Evolutionary conservation across 2,113 vertebrate species (phyloP), one percentile per base, ranked within the genome.

Genomic region (Proterorhinus semilunaris): DNA sequence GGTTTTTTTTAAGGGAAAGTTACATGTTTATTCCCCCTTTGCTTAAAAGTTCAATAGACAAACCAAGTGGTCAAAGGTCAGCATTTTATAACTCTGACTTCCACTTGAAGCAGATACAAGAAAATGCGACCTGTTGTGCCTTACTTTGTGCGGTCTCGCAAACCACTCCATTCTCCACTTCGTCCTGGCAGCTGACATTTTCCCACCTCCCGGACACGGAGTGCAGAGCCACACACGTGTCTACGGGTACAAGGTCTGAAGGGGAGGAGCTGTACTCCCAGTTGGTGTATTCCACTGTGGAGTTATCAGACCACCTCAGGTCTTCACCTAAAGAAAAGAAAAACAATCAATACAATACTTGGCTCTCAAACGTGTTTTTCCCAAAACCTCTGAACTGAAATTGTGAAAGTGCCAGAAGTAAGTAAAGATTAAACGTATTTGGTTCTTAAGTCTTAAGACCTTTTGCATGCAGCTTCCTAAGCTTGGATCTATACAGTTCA

Each of bases 161-260:
- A 48, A 96, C 73, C 47, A 94, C 91, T 45, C 92, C 94, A 1
- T 91, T 91, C 86, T 94, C 90, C 2, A 80, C 71, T 6, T 92
- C 82, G 0, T 92, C 62, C 27, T 83, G 65, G 77, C 95, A 97
- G 71, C 92, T 92, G 72, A 93, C 88, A 13, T 89, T 91, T 77
- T 88, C 90, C 96, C 96, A 97, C 77, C 82, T 87, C 13, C 95
- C 94, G 0, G 94, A 93, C 74, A 64, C 72, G 54, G 84, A 90
- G 62, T 94, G 87, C 82, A 97, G 84, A 55, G 87, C 84, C 46
- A 85, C 93, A 76, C 96, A 97, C 0, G 88, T 94, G 53, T 96
- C 92, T 55, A 93, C 10, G 1, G 66, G 27, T 11, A 55, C 4
- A 0, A 90, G 69, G 12, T 91, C 89, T 0, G 84, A 74, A 0